Percentiles rank a stretch among this genome's conserved stretches.
These are phyloP conservation scores for Corythornis leucogaster DNA, from an alignment of 2,797 vertebrate species.

Conservation along the genomic window DNA sequence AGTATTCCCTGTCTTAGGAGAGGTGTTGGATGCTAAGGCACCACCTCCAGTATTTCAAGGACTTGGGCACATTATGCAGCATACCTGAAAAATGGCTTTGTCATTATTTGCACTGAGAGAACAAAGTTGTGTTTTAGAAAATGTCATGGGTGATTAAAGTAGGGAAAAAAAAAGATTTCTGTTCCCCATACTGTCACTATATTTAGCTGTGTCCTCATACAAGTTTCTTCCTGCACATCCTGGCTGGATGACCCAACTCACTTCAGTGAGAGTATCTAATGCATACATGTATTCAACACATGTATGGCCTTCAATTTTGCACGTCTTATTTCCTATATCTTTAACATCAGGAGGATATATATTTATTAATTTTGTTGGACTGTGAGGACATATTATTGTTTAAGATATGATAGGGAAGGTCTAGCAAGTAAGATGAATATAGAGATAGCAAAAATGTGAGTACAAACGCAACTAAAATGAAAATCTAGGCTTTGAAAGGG, in stretches of 20 bases:
- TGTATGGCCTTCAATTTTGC: not conserved
- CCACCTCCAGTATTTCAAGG: not conserved
- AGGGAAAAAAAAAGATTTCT: not conserved
- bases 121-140: conserved; percentile 31
- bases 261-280: not conserved
- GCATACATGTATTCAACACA: not conserved
- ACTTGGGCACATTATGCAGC: not conserved
- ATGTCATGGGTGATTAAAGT: not conserved
- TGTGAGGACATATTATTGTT: not conserved
- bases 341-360: not conserved
- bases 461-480: not conserved
- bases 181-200: not conserved
- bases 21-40: not conserved
- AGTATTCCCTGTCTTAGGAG: not conserved
- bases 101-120: conserved; percentile 34
- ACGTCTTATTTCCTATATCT: not conserved
- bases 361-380: not conserved
- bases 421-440: not conserved
- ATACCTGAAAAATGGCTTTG: conserved; percentile 13
- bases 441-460: not conserved
- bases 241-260: not conserved
- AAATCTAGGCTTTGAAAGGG: not conserved
- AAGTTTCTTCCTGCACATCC: not conserved
- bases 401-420: not conserved
- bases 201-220: conserved; percentile 11